These are phyloP conservation scores for Mechanitis mazaeus DNA, from an alignment of 2,888 invertebrate genomes.

Conservation along the genomic window DNA sequence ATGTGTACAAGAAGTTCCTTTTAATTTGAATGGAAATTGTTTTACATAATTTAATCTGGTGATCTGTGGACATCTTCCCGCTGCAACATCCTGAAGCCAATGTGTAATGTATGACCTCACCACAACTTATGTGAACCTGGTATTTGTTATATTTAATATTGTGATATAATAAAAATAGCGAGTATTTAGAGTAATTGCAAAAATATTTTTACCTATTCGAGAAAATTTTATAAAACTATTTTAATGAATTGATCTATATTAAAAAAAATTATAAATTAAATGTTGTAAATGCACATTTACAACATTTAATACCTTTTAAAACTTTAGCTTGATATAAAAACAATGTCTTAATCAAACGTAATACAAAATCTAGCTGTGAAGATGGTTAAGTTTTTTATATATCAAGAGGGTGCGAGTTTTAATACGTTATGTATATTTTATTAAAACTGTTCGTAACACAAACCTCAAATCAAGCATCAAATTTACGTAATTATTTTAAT, in stretches of 20 bases:
- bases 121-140: conserved; percentile 32
- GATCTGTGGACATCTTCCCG: conserved; percentile 64
- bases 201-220: no score
- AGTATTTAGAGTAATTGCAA: no score
- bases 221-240: no score
- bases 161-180: conserved; percentile 9
- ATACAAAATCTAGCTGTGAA: not conserved
- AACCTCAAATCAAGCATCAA: not conserved
- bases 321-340: no score
- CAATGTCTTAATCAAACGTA: no score
- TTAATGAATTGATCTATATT: no score
- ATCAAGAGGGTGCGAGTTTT: no score
- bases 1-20: conserved; percentile 1
- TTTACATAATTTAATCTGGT: conserved; percentile 46
- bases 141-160: conserved; percentile 14
- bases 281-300: no score
- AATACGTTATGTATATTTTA: no score
- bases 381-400: not conserved
- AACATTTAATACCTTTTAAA: no score
- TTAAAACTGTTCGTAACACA: no score
- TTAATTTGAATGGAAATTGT: conserved; percentile 22
- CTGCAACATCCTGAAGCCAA: conserved; percentile 65
- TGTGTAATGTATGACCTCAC: conserved; percentile 65
- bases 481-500: not conserved
- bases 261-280: no score